A percentile compares a stretch with the other conserved stretches of the same genome.
phyloP scores from a whole-genome alignment of 2,113 vertebrate genomes.

The Myotis brandtii region DNA sequence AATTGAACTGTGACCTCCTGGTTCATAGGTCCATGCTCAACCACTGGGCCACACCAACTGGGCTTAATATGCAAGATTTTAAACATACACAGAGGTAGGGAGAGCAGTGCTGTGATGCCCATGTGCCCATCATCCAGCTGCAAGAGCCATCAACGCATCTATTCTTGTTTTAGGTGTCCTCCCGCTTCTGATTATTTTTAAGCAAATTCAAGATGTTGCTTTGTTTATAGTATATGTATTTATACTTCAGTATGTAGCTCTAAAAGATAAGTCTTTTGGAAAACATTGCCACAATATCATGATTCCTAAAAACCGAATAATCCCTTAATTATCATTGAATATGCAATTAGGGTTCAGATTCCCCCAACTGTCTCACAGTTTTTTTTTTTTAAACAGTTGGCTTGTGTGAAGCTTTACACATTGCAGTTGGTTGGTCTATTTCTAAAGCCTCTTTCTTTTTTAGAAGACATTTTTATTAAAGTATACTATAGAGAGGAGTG shows the following conservation, averaged over 20 bases:
- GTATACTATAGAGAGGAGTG: not conserved
- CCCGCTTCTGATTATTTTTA: not conserved
- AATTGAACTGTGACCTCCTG: too few relatives aligned
- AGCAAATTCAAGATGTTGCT: conserved; percentile 30
- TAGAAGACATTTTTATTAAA: conserved; percentile 42
- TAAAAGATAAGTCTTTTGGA: conserved; percentile 37
- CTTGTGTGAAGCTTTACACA: not conserved
- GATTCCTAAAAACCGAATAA: not conserved
- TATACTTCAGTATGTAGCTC: not conserved
- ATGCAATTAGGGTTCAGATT: not conserved
- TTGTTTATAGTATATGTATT: not conserved
- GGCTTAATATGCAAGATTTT: not conserved
- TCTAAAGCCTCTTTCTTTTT: conserved; percentile 43
- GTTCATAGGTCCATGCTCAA: too few relatives aligned
- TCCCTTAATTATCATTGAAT: conserved; percentile 26
- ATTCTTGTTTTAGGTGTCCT: not conserved
- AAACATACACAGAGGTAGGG: not conserved
- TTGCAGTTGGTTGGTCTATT: conserved; percentile 40
- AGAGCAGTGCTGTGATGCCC: not conserved
- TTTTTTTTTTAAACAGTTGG: conserved; percentile 39
- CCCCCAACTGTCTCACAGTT: not conserved
- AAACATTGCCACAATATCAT: not conserved
- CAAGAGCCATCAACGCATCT: not conserved
- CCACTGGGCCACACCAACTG: too few relatives aligned
- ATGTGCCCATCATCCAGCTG: not conserved